These are phyloP conservation scores for Aspidoscelis tigris DNA, from an alignment of 2,113 vertebrate species.

Conservation along the genomic window DNA sequence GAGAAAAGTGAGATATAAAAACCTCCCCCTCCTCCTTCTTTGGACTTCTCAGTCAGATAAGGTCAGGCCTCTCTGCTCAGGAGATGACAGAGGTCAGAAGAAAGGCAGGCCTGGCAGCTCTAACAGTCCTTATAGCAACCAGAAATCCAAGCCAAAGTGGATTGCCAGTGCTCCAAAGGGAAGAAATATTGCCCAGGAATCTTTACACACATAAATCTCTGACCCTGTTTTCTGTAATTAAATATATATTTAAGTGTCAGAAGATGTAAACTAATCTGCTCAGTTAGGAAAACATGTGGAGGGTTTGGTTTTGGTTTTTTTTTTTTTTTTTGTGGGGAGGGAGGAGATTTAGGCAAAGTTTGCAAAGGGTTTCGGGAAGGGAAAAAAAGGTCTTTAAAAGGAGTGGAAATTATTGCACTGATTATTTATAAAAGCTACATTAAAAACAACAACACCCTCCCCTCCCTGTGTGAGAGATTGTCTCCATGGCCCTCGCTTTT, in stretches of 20 bases:
- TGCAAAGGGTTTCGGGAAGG: background rate
- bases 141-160: background rate
- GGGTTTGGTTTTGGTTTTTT: background rate
- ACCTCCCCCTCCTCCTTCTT: too few species aligned
- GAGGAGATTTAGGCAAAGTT: background rate
- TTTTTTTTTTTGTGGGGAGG: background rate
- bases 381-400: background rate
- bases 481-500: background rate
- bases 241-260: conserved; percentile 17
- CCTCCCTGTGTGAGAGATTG: background rate
- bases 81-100: background rate
- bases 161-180: background rate
- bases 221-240: background rate
- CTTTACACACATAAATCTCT: background rate
- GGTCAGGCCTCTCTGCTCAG: background rate
- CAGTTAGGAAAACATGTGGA: conserved; percentile 27
- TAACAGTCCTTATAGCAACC: background rate
- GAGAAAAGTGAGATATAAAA: too few species aligned
- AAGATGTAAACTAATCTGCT: conserved; percentile 29
- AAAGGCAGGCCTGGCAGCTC: background rate
- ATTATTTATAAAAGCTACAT: conserved; percentile 22
- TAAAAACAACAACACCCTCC: background rate
- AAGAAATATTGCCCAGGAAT: background rate
- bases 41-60: too few species aligned
- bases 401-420: conserved; percentile 19